Conservation (phyloP, 2,888 invertebrate genomes). For the Orthonychiurus folsomi region DNA sequence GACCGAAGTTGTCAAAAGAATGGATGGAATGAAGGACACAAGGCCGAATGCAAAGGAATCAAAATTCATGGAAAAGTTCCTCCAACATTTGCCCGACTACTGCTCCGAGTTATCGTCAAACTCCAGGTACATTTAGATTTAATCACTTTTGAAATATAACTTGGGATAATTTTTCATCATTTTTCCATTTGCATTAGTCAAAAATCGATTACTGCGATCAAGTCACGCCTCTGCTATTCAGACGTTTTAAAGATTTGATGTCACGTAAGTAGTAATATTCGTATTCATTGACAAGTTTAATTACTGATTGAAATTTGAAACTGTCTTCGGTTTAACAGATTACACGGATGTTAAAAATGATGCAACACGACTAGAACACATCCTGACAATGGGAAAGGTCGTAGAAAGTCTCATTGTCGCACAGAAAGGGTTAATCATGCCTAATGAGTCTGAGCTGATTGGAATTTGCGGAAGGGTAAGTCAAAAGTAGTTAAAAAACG, state of each 20-base stretch:
- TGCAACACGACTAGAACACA: constrained; percentile 64
- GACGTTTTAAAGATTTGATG: constrained; percentile 75
- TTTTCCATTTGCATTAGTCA: constrained; percentile 13
- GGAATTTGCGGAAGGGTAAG: constrained; percentile 78
- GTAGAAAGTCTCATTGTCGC: constrained; percentile 53
- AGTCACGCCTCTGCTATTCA: constrained; percentile 27
- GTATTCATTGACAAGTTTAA: constrained; percentile 14
- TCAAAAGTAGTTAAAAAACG: constrained; percentile 31
- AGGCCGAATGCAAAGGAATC: constrained; percentile 59
- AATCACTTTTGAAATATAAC: neutral
- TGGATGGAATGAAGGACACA: constrained; percentile 68
- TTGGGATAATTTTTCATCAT: neutral
- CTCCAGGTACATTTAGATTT: constrained; percentile 45
- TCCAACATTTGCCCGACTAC: constrained; percentile 67
- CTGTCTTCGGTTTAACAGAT: constrained; percentile 62
- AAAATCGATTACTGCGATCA: constrained; percentile 30
- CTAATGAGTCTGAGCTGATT: constrained; percentile 66
- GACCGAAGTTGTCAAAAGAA: constrained; percentile 67
- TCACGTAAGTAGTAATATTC: constrained; percentile 60
- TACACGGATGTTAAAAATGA: constrained; percentile 70
- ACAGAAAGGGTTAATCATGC: constrained; percentile 59
- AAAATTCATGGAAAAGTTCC: constrained; percentile 50
- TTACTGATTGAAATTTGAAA: constrained; percentile 18
- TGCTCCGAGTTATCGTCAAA: constrained; percentile 65
- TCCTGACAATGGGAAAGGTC: constrained; percentile 62